Base-by-base conservation (phyloP, 2,113 vertebrate species). In the Steatornis caripensis region DNA sequence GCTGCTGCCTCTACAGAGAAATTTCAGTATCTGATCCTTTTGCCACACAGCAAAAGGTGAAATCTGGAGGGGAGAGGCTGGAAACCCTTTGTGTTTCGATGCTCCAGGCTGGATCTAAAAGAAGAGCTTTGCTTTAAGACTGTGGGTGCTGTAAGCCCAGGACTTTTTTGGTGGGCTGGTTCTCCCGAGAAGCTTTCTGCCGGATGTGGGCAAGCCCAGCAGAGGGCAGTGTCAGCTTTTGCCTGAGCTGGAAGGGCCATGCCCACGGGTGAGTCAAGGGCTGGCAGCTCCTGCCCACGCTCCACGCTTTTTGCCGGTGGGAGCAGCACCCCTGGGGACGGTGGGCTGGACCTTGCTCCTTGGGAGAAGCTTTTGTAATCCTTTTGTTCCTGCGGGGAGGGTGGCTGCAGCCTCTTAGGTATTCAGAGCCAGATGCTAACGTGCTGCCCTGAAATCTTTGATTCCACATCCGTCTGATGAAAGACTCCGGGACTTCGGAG, bases 341-440 rank as follows among this genome's bases (percentile, higher is more conserved):
- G 0, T 1, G 5, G 46, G 19, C 48, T 78, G 86, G 43, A 23
- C 36, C 6, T 16, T 26, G 58, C 60, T 7, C 51, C 57, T 23
- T 53, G 54, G 58, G 48, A 84, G 37, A 70, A 84, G 15, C 55
- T 78, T 43, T 43, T 43, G 11, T 43, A 43, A 43, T 43, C 58
- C 18, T 48, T 70, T 39, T 53, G 18, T 43, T 81, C 45, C 30
- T 41, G 7, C 0, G 0, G 9, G 21, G 43, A 29, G 61, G 13
- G 20, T 2, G 19, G 34, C 57, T 60, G 75, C 49, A 29, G 9
- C 12, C 17, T 76, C 70, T 87, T 8, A 1, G 21, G 43, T 39
- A 8, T 12, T 24, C 2, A 8, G 49, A 83, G 77, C n/a, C 32
- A 74, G 43, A 13, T 14, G 8, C 15, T 0, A 0, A 6, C 15